These are phyloP conservation scores for Lucilia sericata DNA, from an alignment of 1,140 invertebrate species.

Conservation along the genomic window DNA sequence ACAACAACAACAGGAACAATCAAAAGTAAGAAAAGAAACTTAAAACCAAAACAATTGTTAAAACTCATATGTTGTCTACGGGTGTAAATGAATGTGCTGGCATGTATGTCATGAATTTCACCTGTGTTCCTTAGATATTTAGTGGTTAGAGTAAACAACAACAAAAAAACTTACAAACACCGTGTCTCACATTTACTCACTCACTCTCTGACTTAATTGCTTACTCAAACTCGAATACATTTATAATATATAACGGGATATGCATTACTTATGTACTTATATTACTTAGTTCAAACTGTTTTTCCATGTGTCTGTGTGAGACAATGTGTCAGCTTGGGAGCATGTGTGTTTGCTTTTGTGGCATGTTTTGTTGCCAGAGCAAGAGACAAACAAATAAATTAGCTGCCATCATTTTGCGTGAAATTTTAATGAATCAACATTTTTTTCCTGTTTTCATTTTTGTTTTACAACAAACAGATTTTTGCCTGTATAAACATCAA, in stretches of 20 bases:
- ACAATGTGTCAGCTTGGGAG: not conserved
- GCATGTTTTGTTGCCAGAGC: not conserved
- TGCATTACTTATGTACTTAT: not conserved
- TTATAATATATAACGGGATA: too few relatives aligned
- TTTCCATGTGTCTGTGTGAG: not conserved
- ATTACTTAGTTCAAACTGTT: not conserved
- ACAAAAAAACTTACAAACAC: not conserved
- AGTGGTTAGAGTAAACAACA: not conserved
- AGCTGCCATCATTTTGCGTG: slow-evolving; percentile 10
- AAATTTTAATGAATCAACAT: slow-evolving; percentile 6
- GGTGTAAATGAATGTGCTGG: not conserved
- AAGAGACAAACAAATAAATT: slow-evolving; percentile 2
- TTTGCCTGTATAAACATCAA: not conserved
- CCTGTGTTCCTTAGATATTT: not conserved
- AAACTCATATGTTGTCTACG: not conserved
- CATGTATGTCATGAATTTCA: not conserved
- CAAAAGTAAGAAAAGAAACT: not conserved
- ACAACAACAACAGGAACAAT: not conserved
- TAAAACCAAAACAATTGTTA: not conserved
- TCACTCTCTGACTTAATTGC: not conserved
- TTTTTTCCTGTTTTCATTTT: not conserved
- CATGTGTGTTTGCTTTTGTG: not conserved
- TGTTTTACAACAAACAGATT: not conserved
- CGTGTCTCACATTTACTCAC: too few relatives aligned
- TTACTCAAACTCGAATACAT: not conserved